These are phyloP conservation scores for Volucella inflata DNA, from an alignment of 2,888 invertebrate genomes.

Conservation along the genomic window DNA sequence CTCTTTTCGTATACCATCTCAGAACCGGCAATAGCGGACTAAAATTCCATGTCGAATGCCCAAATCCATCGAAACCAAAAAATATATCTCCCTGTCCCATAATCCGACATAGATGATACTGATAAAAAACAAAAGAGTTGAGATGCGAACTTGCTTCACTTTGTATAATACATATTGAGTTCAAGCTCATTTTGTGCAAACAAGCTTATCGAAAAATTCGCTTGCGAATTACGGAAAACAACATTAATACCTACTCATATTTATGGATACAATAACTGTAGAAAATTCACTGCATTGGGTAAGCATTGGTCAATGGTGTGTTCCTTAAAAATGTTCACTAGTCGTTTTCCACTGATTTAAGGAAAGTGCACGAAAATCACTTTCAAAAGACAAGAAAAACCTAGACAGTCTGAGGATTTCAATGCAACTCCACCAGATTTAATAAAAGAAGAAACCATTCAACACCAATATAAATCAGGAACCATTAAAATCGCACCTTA, in stretches of 20 bases:
- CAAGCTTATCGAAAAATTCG: conserved; percentile 2
- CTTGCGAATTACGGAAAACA: background rate
- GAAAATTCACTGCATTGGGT: background rate
- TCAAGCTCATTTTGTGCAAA: conserved; percentile 6
- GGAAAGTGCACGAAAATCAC: too few species aligned
- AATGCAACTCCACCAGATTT: conserved; percentile 1
- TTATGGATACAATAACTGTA: background rate
- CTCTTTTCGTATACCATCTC: too few species aligned
- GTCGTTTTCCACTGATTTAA: too few species aligned
- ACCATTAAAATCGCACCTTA: conserved; percentile 38
- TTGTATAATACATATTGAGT: conserved; percentile 2
- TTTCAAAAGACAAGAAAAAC: background rate
- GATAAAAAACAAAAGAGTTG: conserved; percentile 31
- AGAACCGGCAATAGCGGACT: too few species aligned
- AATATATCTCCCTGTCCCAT: too few species aligned
- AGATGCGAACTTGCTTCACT: conserved; percentile 36
- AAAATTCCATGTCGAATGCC: too few species aligned
- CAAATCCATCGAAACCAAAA: too few species aligned
- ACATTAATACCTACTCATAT: too few species aligned
- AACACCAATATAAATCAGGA: conserved; percentile 8
- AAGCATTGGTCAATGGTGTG: too few species aligned
- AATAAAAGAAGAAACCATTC: conserved; percentile 8
- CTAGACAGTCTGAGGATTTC: background rate
- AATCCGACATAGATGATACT: too few species aligned
- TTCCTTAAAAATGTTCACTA: too few species aligned